A percentile compares a stretch with the other conserved stretches of the same genome.
phyloP scores from a whole-genome alignment of 2,888 invertebrate genomes.

The Nebria salina region DNA sequence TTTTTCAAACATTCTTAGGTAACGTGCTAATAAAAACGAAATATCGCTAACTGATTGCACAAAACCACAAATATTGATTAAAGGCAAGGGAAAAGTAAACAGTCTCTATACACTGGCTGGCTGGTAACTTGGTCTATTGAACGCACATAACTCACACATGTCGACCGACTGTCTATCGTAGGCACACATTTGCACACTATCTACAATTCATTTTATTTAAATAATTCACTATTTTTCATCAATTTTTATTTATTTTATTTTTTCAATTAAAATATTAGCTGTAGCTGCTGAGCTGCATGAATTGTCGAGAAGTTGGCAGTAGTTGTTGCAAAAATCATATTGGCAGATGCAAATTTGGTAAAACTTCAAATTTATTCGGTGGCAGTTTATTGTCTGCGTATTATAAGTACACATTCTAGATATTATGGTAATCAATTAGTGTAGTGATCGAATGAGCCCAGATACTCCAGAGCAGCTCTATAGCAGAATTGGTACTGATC shows the following conservation, averaged over 20 bases:
- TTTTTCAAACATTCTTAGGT: slow-evolving; percentile 23
- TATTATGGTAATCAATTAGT: slow-evolving; percentile 72
- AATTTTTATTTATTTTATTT: slow-evolving; percentile 19
- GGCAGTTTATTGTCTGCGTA: slow-evolving; percentile 44
- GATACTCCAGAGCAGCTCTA: slow-evolving; percentile 96
- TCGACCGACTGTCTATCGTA: slow-evolving; percentile 23
- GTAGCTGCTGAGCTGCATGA: slow-evolving; percentile 44
- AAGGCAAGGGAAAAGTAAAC: slow-evolving; percentile 42
- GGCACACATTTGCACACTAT: slow-evolving; percentile 46
- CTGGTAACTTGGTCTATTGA: slow-evolving; percentile 43
- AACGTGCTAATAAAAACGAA: slow-evolving; percentile 28
- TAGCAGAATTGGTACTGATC: slow-evolving; percentile 99
- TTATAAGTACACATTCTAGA: slow-evolving; percentile 38
- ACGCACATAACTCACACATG: slow-evolving; percentile 33
- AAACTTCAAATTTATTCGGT: slow-evolving; percentile 35
- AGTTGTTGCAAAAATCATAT: slow-evolving; percentile 44
- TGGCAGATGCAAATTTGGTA: slow-evolving; percentile 45
- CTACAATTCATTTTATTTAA: slow-evolving; percentile 41
- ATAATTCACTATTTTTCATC: slow-evolving; percentile 41
- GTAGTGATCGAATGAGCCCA: slow-evolving; percentile 97
- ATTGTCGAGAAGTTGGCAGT: slow-evolving; percentile 46
- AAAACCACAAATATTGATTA: slow-evolving; percentile 32
- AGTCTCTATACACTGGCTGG: slow-evolving; percentile 41
- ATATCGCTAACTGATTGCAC: slow-evolving; percentile 34
- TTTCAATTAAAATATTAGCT: slow-evolving; percentile 40